Percentiles rank a stretch among this genome's conserved stretches.
These are phyloP conservation scores for Sebastes variabilis DNA, from an alignment of 2,797 vertebrate species.

Conservation along the genomic window DNA sequence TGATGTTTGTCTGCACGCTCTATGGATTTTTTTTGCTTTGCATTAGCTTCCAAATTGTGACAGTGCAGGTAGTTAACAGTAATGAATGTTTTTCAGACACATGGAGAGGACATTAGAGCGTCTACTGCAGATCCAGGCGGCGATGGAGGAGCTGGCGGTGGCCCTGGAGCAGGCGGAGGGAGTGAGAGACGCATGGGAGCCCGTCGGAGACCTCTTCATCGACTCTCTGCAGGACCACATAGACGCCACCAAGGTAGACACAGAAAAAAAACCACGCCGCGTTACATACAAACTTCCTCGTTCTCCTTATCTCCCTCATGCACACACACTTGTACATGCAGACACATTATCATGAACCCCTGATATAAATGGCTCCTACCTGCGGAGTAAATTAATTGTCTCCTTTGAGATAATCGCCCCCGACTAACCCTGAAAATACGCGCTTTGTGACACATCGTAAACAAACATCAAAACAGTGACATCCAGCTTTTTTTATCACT, in stretches of 20 bases:
- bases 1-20: slow-evolving; percentile 20
- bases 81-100: slow-evolving; percentile 76
- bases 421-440: slow-evolving; percentile 1
- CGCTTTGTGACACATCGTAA: not conserved
- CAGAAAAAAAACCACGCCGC: not conserved
- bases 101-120: slow-evolving; percentile 94
- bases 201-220: slow-evolving; percentile 97
- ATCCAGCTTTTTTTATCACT: not conserved
- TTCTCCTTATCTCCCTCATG: not conserved
- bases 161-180: slow-evolving; percentile 93
- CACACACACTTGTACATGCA: not conserved
- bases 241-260: slow-evolving; percentile 92
- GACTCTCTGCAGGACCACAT: slow-evolving; percentile 98
- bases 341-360: slow-evolving; percentile 6
- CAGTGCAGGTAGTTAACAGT: not conserved
- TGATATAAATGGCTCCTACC: slow-evolving; percentile 27
- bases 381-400: slow-evolving; percentile 38
- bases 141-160: slow-evolving; percentile 90
- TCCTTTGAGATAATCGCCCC: slow-evolving; percentile 36
- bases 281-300: not conserved
- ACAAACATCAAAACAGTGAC: slow-evolving; percentile 50
- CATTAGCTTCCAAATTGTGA: not conserved
- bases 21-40: not conserved
- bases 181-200: slow-evolving; percentile 92
- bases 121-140: slow-evolving; percentile 91